A percentile compares a stretch with the other conserved stretches of the same genome.
Evolutionary conservation across 2,113 vertebrate species (phyloP).

Genomic region (Corapipo altera): DNA sequence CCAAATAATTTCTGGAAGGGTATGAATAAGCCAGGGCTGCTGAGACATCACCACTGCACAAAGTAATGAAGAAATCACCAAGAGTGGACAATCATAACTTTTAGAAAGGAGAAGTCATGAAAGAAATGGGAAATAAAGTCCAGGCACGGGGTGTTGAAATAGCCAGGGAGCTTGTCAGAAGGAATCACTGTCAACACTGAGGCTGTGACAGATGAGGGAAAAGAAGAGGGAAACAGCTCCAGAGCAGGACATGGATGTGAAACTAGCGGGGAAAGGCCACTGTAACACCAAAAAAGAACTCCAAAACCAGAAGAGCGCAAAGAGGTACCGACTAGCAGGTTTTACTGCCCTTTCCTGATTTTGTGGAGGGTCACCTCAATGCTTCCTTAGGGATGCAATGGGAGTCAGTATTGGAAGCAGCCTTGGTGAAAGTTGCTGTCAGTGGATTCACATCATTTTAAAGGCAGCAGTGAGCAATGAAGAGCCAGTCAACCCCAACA

Average conservation of each 20-base stretch:
- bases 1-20: background rate
- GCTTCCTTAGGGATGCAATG: background rate
- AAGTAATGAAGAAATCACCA: conserved; percentile 20
- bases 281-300: background rate
- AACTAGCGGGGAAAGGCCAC: background rate
- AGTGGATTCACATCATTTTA: background rate
- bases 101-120: background rate
- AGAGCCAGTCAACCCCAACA: background rate
- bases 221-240: background rate
- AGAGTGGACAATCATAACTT: background rate
- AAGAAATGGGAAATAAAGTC: conserved; percentile 15
- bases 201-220: background rate
- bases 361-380: background rate
- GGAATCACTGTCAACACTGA: background rate
- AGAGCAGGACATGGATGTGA: background rate
- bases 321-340: fast-evolving
- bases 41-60: conserved; percentile 4
- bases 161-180: background rate
- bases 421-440: background rate
- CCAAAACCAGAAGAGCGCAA: background rate
- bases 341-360: background rate
- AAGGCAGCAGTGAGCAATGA: background rate
- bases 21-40: background rate
- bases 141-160: background rate
- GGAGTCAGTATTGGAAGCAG: background rate